A percentile compares a stretch with the other conserved stretches of the same genome.
Conservation (phyloP, 2,113 vertebrate species). For the Crotalus horridus region DNA sequence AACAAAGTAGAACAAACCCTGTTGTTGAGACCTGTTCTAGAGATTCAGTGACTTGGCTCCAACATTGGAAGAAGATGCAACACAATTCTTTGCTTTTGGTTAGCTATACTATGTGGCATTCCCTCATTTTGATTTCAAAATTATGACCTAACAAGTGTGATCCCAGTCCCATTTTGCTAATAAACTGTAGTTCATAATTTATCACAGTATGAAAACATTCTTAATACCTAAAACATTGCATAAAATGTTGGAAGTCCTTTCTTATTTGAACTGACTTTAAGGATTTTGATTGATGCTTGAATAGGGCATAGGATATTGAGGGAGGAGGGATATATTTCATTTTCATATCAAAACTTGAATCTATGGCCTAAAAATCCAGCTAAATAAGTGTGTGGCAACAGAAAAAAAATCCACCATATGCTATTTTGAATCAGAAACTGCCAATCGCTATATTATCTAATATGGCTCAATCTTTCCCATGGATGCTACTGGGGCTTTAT, state of each 20-base stretch:
- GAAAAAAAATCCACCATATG: background rate
- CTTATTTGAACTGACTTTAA: background rate
- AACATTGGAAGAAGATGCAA: background rate
- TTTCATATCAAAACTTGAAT: background rate
- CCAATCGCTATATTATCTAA: background rate
- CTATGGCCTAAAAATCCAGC: background rate
- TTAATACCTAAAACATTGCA: background rate
- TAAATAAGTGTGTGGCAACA: background rate
- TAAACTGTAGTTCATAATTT: background rate
- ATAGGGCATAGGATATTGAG: background rate
- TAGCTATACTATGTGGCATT: background rate
- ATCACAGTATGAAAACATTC: background rate
- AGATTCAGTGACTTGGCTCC: background rate
- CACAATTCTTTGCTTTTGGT: background rate
- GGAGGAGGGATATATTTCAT: background rate
- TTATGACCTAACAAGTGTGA: background rate
- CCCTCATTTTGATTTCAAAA: background rate
- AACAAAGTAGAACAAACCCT: background rate
- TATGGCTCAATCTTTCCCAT: background rate
- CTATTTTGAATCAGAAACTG: background rate
- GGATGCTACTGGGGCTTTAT: background rate
- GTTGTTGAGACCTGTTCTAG: background rate
- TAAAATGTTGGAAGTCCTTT: background rate
- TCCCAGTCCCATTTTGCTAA: background rate
- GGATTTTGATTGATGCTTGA: background rate